phyloP scores from a whole-genome alignment of 2,113 vertebrate species.

The Nannobrachium achirus region DNA sequence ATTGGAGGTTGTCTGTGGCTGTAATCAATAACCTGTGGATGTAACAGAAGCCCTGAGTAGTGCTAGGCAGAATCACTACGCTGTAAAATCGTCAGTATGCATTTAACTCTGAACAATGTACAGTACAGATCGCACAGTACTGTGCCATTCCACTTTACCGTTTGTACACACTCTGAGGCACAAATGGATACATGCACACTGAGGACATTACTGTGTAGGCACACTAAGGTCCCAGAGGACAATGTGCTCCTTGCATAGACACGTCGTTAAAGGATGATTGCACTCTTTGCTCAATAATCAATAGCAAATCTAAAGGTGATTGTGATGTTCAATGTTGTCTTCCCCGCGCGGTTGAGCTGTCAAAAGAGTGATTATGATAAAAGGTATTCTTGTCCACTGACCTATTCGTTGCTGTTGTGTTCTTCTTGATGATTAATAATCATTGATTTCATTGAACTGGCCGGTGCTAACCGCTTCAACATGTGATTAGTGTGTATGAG shows the following conservation, averaged over 20 bases:
- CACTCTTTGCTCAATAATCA: slow-evolving; percentile 49
- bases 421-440: too few species aligned
- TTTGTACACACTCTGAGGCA: too few species aligned
- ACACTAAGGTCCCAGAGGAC: slow-evolving; percentile 42
- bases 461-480: too few species aligned
- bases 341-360: slow-evolving; percentile 27
- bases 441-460: too few species aligned
- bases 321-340: slow-evolving; percentile 47
- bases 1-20: slow-evolving; percentile 66
- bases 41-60: slow-evolving; percentile 52
- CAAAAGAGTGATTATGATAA: slow-evolving; percentile 8
- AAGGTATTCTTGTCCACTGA: not conserved
- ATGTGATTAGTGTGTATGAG: too few species aligned
- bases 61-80: not conserved
- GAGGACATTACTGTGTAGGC: slow-evolving; percentile 22
- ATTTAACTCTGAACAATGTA: too few species aligned
- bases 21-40: slow-evolving; percentile 71
- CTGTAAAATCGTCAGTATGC: too few species aligned
- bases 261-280: slow-evolving; percentile 67
- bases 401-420: too few species aligned
- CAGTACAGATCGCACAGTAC: too few species aligned
- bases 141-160: too few species aligned
- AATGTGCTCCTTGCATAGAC: slow-evolving; percentile 38
- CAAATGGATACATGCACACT: too few species aligned
- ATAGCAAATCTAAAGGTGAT: slow-evolving; percentile 53